Evolutionary conservation across 2,113 vertebrate species (phyloP).

Genomic region (Speoplatyrhinus poulsoni): DNA sequence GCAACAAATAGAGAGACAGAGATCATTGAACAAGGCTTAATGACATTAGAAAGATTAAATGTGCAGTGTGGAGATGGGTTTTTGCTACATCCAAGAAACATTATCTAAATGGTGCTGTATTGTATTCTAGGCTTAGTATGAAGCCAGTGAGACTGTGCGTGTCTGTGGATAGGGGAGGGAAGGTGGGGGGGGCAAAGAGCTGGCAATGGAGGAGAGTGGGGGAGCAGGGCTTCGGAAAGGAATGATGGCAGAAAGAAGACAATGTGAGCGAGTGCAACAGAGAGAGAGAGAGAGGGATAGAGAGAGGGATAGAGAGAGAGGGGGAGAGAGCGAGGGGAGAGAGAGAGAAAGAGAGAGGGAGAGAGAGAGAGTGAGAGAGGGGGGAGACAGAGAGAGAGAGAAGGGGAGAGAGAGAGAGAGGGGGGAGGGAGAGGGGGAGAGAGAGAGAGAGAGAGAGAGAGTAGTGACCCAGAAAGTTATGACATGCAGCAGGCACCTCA

Average conservation of each 20-base stretch:
- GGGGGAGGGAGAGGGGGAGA: no score
- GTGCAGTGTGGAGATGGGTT: constrained; percentile 30
- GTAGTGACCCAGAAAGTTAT: constrained; percentile 76
- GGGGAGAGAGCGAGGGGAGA: constrained; percentile 26
- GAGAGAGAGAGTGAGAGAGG: background rate
- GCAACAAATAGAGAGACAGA: constrained; percentile 11
- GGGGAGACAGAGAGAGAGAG: constrained; percentile 9
- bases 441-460: constrained; percentile 51
- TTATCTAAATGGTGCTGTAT: constrained; percentile 41
- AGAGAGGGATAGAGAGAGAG: constrained; percentile 29
- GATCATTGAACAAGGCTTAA: constrained; percentile 39
- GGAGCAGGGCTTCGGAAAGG: background rate
- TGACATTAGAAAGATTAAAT: constrained; percentile 33
- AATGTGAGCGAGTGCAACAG: constrained; percentile 41
- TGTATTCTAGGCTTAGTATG: constrained; percentile 49
- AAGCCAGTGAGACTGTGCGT: background rate
- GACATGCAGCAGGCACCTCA: constrained; percentile 63
- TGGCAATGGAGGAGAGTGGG: background rate
- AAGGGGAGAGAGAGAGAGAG: constrained; percentile 50
- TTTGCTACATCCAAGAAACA: constrained; percentile 34
- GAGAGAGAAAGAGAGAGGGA: constrained; percentile 48
- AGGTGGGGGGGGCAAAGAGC: background rate
- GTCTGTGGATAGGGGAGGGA: background rate
- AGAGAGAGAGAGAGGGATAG: constrained; percentile 18
- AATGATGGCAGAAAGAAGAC: constrained; percentile 12